Conservation (phyloP, 2,113 vertebrate species). For the Microcebus griseorufus region DNA sequence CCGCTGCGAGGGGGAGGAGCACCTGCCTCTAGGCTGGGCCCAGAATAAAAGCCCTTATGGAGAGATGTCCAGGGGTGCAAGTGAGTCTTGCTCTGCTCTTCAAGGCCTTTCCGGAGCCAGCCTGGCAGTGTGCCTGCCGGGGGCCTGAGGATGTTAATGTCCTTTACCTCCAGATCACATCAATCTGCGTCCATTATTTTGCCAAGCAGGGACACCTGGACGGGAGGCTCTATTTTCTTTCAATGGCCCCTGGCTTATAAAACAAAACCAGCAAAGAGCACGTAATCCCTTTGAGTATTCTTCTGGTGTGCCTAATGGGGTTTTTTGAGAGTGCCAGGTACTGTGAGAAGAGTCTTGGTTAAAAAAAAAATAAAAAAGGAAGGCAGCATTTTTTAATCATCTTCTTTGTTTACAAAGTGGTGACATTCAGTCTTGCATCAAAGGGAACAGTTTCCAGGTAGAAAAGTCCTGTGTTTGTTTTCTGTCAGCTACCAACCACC, state of each 20-base stretch:
- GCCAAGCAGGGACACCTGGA: conserved; percentile 83
- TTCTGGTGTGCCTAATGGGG: conserved; percentile 72
- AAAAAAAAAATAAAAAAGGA: not conserved
- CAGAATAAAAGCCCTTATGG: conserved; percentile 66
- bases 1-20: conserved; percentile 61
- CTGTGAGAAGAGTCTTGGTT: conserved; percentile 57
- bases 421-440: conserved; percentile 55
- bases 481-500: conserved; percentile 20
- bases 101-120: conserved; percentile 33
- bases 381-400: conserved; percentile 73
- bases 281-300: conserved; percentile 74
- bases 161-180: conserved; percentile 75
- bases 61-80: conserved; percentile 40
- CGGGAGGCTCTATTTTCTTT: conserved; percentile 78
- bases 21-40: conserved; percentile 68
- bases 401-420: conserved; percentile 75
- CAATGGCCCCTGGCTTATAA: conserved; percentile 77
- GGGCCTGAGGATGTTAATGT: conserved; percentile 74
- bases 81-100: conserved; percentile 46
- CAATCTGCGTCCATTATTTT: conserved; percentile 80
- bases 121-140: conserved; percentile 59
- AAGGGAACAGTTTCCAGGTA: conserved; percentile 34
- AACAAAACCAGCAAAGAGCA: conserved; percentile 78
- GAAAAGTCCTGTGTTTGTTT: conserved; percentile 38
- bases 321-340: conserved; percentile 58